Percentiles rank a stretch among this genome's conserved stretches.
These are phyloP conservation scores for Pandemis heparana DNA, from an alignment of 2,888 invertebrate species.

Conservation along the genomic window DNA sequence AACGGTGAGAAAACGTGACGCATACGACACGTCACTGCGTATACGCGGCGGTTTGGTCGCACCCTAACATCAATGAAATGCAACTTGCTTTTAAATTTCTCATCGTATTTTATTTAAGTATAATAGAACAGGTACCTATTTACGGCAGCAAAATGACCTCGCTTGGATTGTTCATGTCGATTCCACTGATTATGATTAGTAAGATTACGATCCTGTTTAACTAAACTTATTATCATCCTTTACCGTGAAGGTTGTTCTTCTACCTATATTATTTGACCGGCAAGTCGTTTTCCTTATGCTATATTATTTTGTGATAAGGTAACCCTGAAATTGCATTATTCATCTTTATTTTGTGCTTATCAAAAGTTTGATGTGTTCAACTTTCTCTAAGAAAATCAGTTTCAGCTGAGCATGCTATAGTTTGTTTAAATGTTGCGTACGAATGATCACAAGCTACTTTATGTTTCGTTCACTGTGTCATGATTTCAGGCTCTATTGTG, in stretches of 20 bases:
- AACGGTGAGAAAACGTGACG: too few species aligned
- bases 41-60: too few species aligned
- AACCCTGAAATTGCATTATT: not conserved
- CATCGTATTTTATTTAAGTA: too few species aligned
- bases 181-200: not conserved
- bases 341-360: not conserved
- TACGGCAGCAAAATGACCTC: not conserved
- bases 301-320: not conserved
- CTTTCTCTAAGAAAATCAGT: too few species aligned
- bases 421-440: too few species aligned
- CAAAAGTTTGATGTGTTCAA: not conserved
- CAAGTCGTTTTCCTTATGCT: not conserved
- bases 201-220: not conserved
- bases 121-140: not conserved
- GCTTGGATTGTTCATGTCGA: not conserved
- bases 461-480: too few species aligned
- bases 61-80: too few species aligned
- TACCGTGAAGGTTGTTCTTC: not conserved
- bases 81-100: too few species aligned
- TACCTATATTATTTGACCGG: not conserved
- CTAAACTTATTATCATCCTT: not conserved
- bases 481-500: too few species aligned
- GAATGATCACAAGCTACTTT: too few species aligned
- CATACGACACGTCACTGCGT: too few species aligned
- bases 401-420: too few species aligned